Base-by-base conservation (phyloP, 2,113 vertebrate genomes). In the Pipra filicauda region DNA sequence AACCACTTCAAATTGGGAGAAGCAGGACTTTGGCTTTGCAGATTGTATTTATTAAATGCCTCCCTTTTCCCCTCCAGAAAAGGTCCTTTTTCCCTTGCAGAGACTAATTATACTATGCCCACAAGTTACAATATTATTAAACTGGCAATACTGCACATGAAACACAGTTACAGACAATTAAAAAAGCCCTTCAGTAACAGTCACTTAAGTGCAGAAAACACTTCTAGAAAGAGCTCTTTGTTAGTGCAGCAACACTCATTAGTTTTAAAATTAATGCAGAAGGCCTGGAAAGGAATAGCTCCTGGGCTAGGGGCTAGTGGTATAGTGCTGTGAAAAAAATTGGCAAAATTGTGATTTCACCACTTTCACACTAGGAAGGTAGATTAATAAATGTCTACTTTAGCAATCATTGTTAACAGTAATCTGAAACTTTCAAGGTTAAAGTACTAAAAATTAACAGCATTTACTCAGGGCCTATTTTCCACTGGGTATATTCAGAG, bases 91-190 rank as follows among this genome's bases (percentile, higher is more conserved):
- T 49, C 37, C 70, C 64, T 91, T 89, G n/a, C n/a, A 90, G 41
- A 91, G 82, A 85, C 74, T 94, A 93, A 94, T 96, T 93, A 95
- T 54, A 77, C 59, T 30, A 43, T 75, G 69, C 64, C 59, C 61
- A 95, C 67, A 86, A 93, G 91, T 92, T 89, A 88, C 30, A 91
- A 26, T 78, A 65, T 80, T 89, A 93, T 89, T 87, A 74, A 95
- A 81, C 64, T 88, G 78, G 72, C 67, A 94, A 77, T 39, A 35
- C 28, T 77, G 52, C 48, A 76, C 82, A 93, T 51, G 72, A 91
- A 95, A 88, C 44, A 92, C 41, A 65, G 44, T 57, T 82, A 78
- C 37, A 61, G 58, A 70, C 80, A 91, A 96, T 83, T 93, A 5
- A 55, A 80, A 94, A 85, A 93, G 43, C 41, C 67, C 85, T 83